A percentile compares a stretch with the other conserved stretches of the same genome.
Conservation (phyloP, 2,888 invertebrate species). For the Clunio marinus region DNA sequence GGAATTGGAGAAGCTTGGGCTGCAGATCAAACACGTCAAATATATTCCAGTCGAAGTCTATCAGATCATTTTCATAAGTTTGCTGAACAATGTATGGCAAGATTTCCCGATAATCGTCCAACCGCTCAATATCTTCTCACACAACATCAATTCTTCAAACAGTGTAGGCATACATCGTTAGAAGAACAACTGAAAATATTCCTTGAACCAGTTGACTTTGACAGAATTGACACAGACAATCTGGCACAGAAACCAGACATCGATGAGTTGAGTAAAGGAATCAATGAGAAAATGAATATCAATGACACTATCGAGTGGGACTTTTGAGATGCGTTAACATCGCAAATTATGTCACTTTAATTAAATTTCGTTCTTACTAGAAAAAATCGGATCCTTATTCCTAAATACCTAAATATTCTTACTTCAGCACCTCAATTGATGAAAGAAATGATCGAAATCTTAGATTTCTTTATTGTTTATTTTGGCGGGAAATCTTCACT, state of each 20-base stretch:
- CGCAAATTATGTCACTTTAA: no score
- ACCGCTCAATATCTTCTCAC: conserved; percentile 63
- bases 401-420: no score
- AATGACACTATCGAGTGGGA: conserved; percentile 44
- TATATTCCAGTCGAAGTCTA: conserved; percentile 61
- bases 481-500: no score
- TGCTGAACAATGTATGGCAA: conserved; percentile 64
- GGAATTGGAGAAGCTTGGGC: conserved; percentile 50
- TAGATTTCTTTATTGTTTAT: no score
- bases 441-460: no score
- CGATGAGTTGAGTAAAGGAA: conserved; percentile 43
- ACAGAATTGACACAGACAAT: conserved; percentile 16
- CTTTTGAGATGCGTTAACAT: conserved; percentile 42
- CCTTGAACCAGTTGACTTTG: conserved; percentile 26
- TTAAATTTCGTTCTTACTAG: no score
- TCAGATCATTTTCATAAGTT: conserved; percentile 74
- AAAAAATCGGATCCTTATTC: no score
- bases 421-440: no score
- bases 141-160: conserved; percentile 71
- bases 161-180: conserved; percentile 50
- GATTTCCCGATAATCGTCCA: conserved; percentile 66
- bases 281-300: conserved; percentile 45
- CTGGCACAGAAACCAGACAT: not conserved
- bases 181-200: conserved; percentile 45
- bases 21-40: conserved; percentile 51